Base-by-base conservation (phyloP, 2,113 vertebrate genomes). In the Leptobrachium leishanense region DNA sequence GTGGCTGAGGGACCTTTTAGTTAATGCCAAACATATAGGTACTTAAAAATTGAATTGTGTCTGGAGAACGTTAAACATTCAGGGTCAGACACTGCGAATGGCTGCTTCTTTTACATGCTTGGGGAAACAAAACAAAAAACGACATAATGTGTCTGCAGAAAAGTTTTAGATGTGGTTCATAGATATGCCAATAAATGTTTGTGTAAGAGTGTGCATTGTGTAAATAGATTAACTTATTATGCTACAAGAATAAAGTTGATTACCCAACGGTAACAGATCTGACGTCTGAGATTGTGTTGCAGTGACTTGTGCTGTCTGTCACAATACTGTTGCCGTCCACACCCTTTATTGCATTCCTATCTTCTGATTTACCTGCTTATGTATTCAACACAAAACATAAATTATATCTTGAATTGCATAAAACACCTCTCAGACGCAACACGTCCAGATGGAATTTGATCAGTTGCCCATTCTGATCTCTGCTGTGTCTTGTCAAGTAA, bases 211-310 rank as follows among this genome's bases (percentile, higher is more conserved):
- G 93, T 92, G 94, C 88, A 86, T 88, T 94, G 90, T 95, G 92
- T 93, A 94, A 93, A 94, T 96, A 94, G 89, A 92, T 96, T 94
- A 96, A 96, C 92, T 97, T 97, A 95, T 94, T 96, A 91, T 92
- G 87, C 82, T 93, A 95, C 92, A 94, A 91, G 90, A 96, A 95
- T 92, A 92, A 94, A 94, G 90, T 92, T 94, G 86, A 89, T 82
- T 93, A 87, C 88, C 85, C 87, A 91, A 87, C 90, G 94, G 91
- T 93, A 91, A 85, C 90, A 87, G 41, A 68, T 89, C 87, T 93
- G 87, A 87, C 42, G 69, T 89, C 87, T 93, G 87, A 91, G 87
- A 91, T 31, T 92, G 90, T 95, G 93, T 88, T 95, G 88, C 91
- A 91, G 90, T 94, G 90, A 90, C 92, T 92, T 89, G 40, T 13